These are phyloP conservation scores for Orthonevra nobilis DNA, from an alignment of 2,888 invertebrate species.

Conservation along the genomic window DNA sequence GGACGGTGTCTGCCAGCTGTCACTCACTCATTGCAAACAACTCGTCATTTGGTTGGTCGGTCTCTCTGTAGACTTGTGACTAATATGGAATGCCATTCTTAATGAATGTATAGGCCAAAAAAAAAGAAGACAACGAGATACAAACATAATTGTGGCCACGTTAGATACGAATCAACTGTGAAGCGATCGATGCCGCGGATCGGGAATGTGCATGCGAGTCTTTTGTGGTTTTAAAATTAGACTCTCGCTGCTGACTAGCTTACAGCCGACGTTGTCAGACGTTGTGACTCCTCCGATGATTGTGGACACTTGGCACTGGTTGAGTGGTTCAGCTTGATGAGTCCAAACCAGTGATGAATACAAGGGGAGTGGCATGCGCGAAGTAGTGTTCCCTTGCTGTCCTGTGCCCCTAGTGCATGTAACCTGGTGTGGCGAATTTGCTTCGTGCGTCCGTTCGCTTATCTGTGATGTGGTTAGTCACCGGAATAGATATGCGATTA, in stretches of 20 bases:
- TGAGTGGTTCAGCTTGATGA: constrained; percentile 21
- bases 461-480: constrained; percentile 42
- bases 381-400: neutral
- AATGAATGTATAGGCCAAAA: neutral
- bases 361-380: neutral
- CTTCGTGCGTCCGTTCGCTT: constrained; percentile 20
- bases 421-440: constrained; percentile 18
- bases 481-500: constrained; percentile 45
- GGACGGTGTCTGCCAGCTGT: constrained; percentile 15
- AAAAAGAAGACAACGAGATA: no score
- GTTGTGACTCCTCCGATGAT: constrained; percentile 19
- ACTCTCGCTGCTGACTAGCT: constrained; percentile 14
- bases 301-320: constrained; percentile 17
- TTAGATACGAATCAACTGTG: constrained; percentile 20
- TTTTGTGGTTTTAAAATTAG: constrained; percentile 28
- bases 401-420: neutral
- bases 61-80: neutral
- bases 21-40: constrained; percentile 25
- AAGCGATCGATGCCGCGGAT: constrained; percentile 4
- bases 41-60: constrained; percentile 12
- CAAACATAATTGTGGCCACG: neutral
- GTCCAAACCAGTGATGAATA: constrained; percentile 9
- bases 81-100: neutral
- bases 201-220: neutral
- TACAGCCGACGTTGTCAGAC: constrained; percentile 21